Conservation (phyloP, 2,888 invertebrate genomes). For the Tipula vernalis region DNA sequence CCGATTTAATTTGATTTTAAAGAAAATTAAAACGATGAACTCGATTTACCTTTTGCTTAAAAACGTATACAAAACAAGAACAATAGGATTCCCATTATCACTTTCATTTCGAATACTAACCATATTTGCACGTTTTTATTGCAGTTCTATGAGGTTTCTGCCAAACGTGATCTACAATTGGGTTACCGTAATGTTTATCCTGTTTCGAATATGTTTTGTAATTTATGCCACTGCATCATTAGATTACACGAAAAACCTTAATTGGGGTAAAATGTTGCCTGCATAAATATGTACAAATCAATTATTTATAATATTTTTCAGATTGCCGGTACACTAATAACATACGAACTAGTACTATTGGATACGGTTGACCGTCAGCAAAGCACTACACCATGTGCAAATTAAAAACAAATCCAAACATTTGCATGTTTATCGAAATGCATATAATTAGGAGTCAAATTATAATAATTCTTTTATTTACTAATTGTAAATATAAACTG, state of each 20-base stretch:
- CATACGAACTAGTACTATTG: constrained; percentile 35
- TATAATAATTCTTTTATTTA: background rate
- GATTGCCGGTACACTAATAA: constrained; percentile 39
- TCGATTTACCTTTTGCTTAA: background rate
- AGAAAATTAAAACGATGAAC: background rate
- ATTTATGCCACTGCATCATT: background rate
- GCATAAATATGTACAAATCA: background rate
- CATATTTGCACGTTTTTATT: background rate
- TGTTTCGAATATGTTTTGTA: background rate
- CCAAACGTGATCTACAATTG: background rate
- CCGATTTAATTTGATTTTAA: background rate
- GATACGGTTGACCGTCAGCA: background rate
- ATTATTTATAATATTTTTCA: constrained; percentile 19
- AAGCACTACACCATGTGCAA: background rate
- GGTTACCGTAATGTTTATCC: background rate
- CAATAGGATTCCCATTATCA: background rate
- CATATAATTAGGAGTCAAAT: background rate
- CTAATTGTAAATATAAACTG: background rate
- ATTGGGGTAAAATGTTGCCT: background rate
- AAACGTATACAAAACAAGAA: background rate
- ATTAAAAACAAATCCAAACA: background rate
- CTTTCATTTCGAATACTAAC: background rate
- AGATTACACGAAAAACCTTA: background rate
- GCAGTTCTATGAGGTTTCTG: background rate
- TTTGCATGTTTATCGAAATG: background rate